Conservation (phyloP, 2,888 invertebrate genomes). For the Lithodes maja region DNA sequence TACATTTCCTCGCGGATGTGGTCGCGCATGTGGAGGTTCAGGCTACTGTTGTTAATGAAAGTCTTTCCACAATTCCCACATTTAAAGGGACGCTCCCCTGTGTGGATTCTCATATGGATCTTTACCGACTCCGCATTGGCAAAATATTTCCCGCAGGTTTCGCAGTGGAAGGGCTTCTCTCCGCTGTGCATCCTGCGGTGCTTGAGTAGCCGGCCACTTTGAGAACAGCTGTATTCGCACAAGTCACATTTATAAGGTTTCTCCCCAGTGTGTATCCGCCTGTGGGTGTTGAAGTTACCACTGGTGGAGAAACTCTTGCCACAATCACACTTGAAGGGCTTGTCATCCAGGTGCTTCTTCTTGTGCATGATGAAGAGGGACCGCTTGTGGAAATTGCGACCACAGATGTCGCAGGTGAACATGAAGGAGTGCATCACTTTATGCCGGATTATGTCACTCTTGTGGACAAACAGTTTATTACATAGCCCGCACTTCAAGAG, state of each 20-base stretch:
- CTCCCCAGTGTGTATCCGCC: constrained; percentile 69
- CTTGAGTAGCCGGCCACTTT: constrained; percentile 84
- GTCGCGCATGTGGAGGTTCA: constrained; percentile 70
- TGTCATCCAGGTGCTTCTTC: constrained; percentile 68
- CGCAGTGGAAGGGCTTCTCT: constrained; percentile 94
- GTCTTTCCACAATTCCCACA: constrained; percentile 69
- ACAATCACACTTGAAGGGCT: constrained; percentile 70
- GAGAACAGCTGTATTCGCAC: constrained; percentile 69
- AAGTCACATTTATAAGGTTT: constrained; percentile 69
- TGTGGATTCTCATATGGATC: constrained; percentile 67
- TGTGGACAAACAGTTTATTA: constrained; percentile 70
- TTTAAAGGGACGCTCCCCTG: constrained; percentile 70
- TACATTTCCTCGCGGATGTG: constrained; percentile 68
- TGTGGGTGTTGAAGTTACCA: constrained; percentile 69
- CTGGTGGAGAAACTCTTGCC: constrained; percentile 69
- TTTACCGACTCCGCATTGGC: constrained; percentile 70
- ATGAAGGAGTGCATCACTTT: constrained; percentile 71
- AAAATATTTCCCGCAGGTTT: constrained; percentile 81
- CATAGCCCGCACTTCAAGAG: constrained; percentile 70
- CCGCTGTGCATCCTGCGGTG: constrained; percentile 97
- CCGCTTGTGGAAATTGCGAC: constrained; percentile 69
- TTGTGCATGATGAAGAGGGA: constrained; percentile 69
- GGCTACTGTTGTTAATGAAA: constrained; percentile 70
- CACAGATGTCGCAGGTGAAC: constrained; percentile 70
- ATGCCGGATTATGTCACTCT: constrained; percentile 70